phyloP scores from a whole-genome alignment of 2,888 invertebrate species.

The Lypha dubia region DNA sequence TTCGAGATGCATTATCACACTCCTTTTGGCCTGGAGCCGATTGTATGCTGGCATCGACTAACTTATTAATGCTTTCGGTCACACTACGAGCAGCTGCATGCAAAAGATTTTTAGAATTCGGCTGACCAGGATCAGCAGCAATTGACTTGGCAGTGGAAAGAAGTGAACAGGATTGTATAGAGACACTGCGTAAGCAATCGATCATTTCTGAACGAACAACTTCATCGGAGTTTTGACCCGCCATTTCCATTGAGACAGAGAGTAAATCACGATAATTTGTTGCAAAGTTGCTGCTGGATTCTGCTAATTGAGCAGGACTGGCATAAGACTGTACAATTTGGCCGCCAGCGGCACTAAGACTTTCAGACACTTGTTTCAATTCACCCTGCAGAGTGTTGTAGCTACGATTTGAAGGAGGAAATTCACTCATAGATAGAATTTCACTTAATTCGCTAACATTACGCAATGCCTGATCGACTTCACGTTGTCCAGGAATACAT shows the following conservation, averaged over 20 bases:
- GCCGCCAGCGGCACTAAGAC: slow-evolving; percentile 92
- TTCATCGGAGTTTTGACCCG: slow-evolving; percentile 90
- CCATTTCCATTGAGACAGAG: slow-evolving; percentile 92
- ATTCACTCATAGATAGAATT: slow-evolving; percentile 89
- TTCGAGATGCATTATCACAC: slow-evolving; percentile 96
- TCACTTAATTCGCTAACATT: slow-evolving; percentile 91
- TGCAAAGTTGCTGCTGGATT: slow-evolving; percentile 90
- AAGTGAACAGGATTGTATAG: slow-evolving; percentile 93
- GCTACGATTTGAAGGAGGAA: slow-evolving; percentile 89
- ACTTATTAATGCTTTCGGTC: slow-evolving; percentile 95
- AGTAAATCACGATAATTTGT: slow-evolving; percentile 91
- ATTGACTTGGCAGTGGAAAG: slow-evolving; percentile 94
- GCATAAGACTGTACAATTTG: slow-evolving; percentile 91
- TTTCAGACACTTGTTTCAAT: slow-evolving; percentile 92
- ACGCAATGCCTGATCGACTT: slow-evolving; percentile 94
- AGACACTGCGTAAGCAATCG: slow-evolving; percentile 93
- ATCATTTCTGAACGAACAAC: slow-evolving; percentile 92
- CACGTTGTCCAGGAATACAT: slow-evolving; percentile 95
- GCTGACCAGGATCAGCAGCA: slow-evolving; percentile 94
- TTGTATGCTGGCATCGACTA: slow-evolving; percentile 89
- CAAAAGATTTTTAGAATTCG: slow-evolving; percentile 95
- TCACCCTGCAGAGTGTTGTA: slow-evolving; percentile 93
- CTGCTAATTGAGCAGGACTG: slow-evolving; percentile 88
- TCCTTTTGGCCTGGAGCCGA: slow-evolving; percentile 98
- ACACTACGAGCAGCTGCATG: slow-evolving; percentile 94